Evolutionary conservation across 2,797 vertebrate species (phyloP), one percentile per base, ranked within the genome.

Genomic region (Australoheros facetus): DNA sequence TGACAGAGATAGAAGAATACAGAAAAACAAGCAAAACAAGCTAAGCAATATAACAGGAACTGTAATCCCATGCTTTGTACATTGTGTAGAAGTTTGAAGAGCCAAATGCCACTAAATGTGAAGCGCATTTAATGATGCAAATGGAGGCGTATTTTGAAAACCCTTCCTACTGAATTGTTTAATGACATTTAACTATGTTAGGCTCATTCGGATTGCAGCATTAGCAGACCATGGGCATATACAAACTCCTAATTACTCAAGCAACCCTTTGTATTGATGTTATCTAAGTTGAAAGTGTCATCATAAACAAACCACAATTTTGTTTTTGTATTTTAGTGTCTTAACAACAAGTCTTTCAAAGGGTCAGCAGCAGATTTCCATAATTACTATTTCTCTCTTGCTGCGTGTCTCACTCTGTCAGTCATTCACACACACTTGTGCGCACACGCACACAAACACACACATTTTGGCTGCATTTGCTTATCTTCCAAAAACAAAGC

Each of bases 401-500:
- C 7, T 86, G 19, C 66, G 64, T 51, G 17, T 69, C 42, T 51
- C 64, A n/a, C 45, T 69, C 17, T 51, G 64, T 69, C 64, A 69
- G 6, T 69, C 64, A 51, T 51, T 51, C 26, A 69, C 17, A 69
- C 64, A 51, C 9, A 26, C 23, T 19, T 51, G 42, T n/a, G 26
- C 1, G 2, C 64, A 51, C 64, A 32, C 1, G 13, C 64, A 51
- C 64, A 70, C 39, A 62, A 42, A 19, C 72, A 64, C 45, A 37
- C 55, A 56, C 57, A 54, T 58, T n/a, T 66, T 57, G 5, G 16
- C 82, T 26, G 78, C 26, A 55, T 77, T 81, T 85, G 59, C 81
- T 82, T 79, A 85, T 89, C 74, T 73, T 64, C 12, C 26, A 30
- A 56, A 80, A 88, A 86, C 77, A 87, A 88, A 80, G 60, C 37